Conservation (phyloP, 2,888 invertebrate genomes). For the Cheilosia impressa region DNA sequence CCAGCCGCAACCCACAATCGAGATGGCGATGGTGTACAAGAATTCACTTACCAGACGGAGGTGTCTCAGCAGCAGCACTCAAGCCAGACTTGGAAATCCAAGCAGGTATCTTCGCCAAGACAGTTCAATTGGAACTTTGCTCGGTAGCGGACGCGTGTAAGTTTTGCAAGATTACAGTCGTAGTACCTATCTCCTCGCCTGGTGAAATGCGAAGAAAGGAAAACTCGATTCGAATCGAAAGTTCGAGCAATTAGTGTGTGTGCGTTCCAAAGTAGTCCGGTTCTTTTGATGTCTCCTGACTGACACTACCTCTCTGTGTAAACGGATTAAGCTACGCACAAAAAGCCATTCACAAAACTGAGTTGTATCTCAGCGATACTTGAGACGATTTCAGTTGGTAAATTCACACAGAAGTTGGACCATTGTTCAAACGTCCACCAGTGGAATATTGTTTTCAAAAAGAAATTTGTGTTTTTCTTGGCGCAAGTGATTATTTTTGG, state of each 20-base stretch:
- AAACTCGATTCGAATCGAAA: slow-evolving; percentile 71
- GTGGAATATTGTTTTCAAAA: not conserved
- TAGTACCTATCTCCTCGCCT: slow-evolving; percentile 4
- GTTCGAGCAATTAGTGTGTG: slow-evolving; percentile 31
- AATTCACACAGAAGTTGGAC: too few species aligned
- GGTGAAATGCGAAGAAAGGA: slow-evolving; percentile 74
- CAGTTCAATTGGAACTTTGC: slow-evolving; percentile 72
- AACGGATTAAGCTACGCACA: slow-evolving; percentile 53
- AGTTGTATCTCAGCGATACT: slow-evolving; percentile 35
- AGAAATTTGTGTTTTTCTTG: slow-evolving; percentile 1
- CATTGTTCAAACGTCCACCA: slow-evolving; percentile 4
- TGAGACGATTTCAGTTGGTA: slow-evolving; percentile 30
- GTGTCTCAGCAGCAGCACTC: slow-evolving; percentile 1
- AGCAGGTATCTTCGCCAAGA: slow-evolving; percentile 47
- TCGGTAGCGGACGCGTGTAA: slow-evolving; percentile 55
- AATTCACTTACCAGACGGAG: slow-evolving; percentile 45
- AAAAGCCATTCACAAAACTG: slow-evolving; percentile 47
- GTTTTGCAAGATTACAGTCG: slow-evolving; percentile 4
- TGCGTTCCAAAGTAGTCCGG: slow-evolving; percentile 52
- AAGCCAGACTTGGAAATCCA: slow-evolving; percentile 62
- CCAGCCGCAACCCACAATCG: slow-evolving; percentile 35
- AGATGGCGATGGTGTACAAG: slow-evolving; percentile 33
- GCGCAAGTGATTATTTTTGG: slow-evolving; percentile 21
- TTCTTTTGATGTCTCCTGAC: slow-evolving; percentile 38
- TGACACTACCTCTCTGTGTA: slow-evolving; percentile 31